Percentiles rank a stretch among this genome's conserved stretches.
phyloP scores from a whole-genome alignment of 2,888 invertebrate genomes.

The Mechanitis mazaeus region DNA sequence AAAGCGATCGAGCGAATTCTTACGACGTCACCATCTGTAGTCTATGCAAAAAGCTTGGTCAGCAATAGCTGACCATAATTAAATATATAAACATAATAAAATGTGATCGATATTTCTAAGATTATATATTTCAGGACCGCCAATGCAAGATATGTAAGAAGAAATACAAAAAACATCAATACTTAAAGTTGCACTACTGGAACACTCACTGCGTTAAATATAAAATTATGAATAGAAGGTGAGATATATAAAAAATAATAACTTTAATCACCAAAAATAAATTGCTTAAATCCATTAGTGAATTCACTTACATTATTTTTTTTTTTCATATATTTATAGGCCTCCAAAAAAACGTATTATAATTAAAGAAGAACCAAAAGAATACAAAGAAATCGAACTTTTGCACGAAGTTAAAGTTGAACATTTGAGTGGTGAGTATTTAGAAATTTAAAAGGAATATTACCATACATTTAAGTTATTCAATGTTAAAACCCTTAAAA shows the following conservation, averaged over 20 bases:
- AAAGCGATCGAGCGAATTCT: no score
- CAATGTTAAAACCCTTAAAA: no score
- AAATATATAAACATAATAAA: no score
- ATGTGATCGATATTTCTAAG: not conserved
- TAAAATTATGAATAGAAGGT: slow-evolving; percentile 25
- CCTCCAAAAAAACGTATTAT: slow-evolving; percentile 15
- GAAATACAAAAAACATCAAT: slow-evolving; percentile 35
- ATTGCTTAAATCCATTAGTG: not conserved
- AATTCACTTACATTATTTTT: not conserved
- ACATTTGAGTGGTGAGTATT: slow-evolving; percentile 28
- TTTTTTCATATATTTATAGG: slow-evolving; percentile 9
- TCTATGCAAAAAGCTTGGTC: no score
- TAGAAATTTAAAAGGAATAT: no score
- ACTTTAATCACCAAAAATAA: not conserved
- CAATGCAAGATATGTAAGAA: slow-evolving; percentile 47
- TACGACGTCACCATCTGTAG: no score
- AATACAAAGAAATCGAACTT: slow-evolving; percentile 35
- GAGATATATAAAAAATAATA: not conserved
- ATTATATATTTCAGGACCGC: slow-evolving; percentile 37
- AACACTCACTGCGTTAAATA: slow-evolving; percentile 42
- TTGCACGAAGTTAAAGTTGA: slow-evolving; percentile 39
- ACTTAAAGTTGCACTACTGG: slow-evolving; percentile 46
- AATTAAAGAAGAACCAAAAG: slow-evolving; percentile 41
- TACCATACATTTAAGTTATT: no score
- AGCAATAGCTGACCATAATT: no score